A percentile compares a stretch with the other conserved stretches of the same genome.
phyloP scores from a whole-genome alignment of 2,797 vertebrate species.

The Pipistrellus pygmaeus region DNA sequence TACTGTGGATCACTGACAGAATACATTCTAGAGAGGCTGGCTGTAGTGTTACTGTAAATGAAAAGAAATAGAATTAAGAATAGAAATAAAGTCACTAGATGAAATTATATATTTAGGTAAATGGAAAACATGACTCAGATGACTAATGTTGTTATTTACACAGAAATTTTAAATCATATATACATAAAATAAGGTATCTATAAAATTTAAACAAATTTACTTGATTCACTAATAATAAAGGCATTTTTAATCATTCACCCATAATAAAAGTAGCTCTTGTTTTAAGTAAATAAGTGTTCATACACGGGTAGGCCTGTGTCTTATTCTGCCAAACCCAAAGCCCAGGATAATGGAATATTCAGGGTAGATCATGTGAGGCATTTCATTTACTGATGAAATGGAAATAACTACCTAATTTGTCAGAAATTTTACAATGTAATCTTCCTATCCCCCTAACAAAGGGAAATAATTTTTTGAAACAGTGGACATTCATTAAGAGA shows the following conservation, averaged over 20 bases:
- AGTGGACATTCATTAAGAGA: conserved; percentile 32
- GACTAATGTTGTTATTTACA: conserved; percentile 41
- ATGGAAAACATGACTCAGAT: conserved; percentile 40
- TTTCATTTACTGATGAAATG: neutral
- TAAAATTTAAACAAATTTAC: conserved; percentile 60
- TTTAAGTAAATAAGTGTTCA: conserved; percentile 48
- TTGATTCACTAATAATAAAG: conserved; percentile 53
- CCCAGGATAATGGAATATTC: neutral
- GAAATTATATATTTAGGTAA: conserved; percentile 45
- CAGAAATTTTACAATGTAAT: neutral
- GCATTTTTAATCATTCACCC: neutral
- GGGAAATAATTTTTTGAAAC: conserved; percentile 12
- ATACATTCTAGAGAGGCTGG: neutral
- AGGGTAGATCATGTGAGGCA: neutral
- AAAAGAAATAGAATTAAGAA: conserved; percentile 48
- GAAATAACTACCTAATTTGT: neutral
- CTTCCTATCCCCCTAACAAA: neutral
- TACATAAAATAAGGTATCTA: conserved; percentile 8
- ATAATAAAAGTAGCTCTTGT: conserved; percentile 15
- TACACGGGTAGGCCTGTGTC: neutral
- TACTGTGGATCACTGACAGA: conserved; percentile 2
- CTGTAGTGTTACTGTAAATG: neutral
- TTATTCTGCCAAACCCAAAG: conserved; percentile 27
- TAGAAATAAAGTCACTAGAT: conserved; percentile 30
- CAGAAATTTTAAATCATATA: conserved; percentile 52